Evolutionary conservation across 2,797 vertebrate species (phyloP).

Genomic region (Pseudocheirus occidentalis): DNA sequence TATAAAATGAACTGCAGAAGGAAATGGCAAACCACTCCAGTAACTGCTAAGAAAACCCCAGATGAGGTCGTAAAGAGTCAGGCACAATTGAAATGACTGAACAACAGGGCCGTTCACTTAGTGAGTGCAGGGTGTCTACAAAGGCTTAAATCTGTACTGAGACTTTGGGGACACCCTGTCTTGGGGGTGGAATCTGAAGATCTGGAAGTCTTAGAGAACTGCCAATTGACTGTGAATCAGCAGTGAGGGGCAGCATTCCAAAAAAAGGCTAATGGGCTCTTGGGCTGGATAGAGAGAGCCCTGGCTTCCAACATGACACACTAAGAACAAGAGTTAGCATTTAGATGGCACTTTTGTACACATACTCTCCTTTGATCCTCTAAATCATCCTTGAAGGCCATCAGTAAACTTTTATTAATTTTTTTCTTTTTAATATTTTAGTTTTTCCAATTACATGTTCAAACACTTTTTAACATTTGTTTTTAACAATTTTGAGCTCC

Average conservation of each 20-base stretch:
- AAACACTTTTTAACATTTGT: background rate
- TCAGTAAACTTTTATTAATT: background rate
- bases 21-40: background rate
- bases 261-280: background rate
- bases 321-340: background rate
- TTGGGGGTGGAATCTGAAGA: background rate
- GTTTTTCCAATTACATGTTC: background rate
- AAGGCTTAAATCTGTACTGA: background rate
- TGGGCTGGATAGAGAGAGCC: background rate
- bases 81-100: background rate
- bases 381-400: background rate
- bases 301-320: background rate
- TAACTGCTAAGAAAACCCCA: background rate
- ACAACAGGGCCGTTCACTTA: background rate
- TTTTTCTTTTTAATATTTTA: background rate
- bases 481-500: background rate
- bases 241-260: background rate
- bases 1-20: background rate
- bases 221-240: background rate
- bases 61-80: background rate
- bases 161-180: background rate
- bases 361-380: background rate
- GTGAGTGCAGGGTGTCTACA: background rate
- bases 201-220: background rate
- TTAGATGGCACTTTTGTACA: background rate